These are phyloP conservation scores for Clanis bilineata DNA, from an alignment of 2,888 invertebrate genomes.

Conservation along the genomic window DNA sequence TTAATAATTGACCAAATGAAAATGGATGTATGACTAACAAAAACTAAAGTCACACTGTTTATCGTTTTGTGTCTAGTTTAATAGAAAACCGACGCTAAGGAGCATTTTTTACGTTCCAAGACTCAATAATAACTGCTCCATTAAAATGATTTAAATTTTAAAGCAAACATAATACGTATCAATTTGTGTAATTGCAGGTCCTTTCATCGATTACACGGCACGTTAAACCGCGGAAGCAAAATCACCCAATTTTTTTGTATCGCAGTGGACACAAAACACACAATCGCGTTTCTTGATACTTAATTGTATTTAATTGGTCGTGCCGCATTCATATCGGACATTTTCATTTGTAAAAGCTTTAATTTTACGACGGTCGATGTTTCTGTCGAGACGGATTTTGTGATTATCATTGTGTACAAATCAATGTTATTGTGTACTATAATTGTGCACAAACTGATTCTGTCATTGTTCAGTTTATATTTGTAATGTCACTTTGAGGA, in stretches of 20 bases:
- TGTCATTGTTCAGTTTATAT: not conserved
- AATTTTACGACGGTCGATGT: not conserved
- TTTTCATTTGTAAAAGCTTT: conserved; percentile 1
- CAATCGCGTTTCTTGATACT: conserved; percentile 45
- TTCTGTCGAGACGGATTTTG: not conserved
- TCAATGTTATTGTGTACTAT: not conserved
- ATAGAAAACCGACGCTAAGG: no score
- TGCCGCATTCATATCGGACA: conserved; percentile 41
- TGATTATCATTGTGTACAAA: not conserved
- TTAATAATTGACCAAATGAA: no score
- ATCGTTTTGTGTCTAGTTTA: no score
- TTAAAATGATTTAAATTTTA: conserved; percentile 2
- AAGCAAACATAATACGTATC: not conserved
- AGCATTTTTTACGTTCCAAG: no score
- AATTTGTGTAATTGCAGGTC: conserved; percentile 37
- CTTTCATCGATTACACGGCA: conserved; percentile 49
- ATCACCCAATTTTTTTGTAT: conserved; percentile 40
- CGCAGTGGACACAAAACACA: conserved; percentile 46
- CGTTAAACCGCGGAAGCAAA: conserved; percentile 44
- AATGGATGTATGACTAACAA: no score
- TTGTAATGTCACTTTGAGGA: not conserved
- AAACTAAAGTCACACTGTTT: no score
- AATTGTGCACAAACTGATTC: not conserved
- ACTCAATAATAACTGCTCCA: not conserved
- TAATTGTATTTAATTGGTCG: conserved; percentile 60